Evolutionary conservation across 2,113 vertebrate genomes (phyloP).

Genomic region (Eidolon helvum): DNA sequence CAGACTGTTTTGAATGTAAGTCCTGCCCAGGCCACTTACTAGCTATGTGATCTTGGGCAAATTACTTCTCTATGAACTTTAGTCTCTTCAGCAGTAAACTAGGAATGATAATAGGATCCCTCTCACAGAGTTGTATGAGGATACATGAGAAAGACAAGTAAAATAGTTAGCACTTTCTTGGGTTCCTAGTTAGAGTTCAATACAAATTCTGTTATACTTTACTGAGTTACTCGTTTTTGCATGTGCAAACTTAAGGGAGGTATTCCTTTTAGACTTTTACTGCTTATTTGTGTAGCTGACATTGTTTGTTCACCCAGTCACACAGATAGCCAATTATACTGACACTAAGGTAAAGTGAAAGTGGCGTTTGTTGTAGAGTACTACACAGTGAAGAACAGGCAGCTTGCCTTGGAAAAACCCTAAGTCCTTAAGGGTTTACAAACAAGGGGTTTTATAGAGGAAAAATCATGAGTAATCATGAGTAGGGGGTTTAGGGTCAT

Average conservation of each 20-base stretch:
- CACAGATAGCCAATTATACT: background rate
- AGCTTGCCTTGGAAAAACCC: too few species aligned
- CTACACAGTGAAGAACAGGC: background rate
- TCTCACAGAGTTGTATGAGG: background rate
- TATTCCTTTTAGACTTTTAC: background rate
- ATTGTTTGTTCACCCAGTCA: too few species aligned
- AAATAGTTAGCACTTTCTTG: background rate
- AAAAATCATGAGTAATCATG: background rate
- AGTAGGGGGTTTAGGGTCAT: background rate
- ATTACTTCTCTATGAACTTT: background rate
- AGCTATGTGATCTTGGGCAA: background rate
- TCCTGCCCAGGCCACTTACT: background rate
- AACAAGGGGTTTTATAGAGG: background rate
- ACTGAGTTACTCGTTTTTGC: background rate
- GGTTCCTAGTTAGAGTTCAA: background rate
- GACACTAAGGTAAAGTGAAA: background rate
- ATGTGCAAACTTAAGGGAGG: background rate
- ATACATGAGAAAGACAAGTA: background rate
- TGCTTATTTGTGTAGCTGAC: background rate
- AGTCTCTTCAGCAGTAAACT: background rate
- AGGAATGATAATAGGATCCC: background rate
- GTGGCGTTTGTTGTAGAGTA: background rate
- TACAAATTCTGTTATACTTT: background rate
- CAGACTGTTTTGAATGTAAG: background rate
- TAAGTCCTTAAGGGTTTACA: background rate